Base-by-base conservation (phyloP, 2,888 invertebrate genomes). In the Apodemia mormo region DNA sequence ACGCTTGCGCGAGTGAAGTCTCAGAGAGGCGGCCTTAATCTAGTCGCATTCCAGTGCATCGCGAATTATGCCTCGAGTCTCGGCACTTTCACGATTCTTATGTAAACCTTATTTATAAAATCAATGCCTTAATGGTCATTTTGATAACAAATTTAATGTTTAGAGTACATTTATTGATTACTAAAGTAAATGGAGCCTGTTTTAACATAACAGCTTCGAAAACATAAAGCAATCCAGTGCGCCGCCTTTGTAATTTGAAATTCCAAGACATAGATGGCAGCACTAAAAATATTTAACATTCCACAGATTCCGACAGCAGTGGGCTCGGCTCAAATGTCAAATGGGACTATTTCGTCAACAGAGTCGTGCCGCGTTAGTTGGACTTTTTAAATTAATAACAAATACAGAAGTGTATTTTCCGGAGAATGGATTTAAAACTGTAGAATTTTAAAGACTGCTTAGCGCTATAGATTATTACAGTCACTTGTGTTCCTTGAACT, bases 301-400 rank as follows among this genome's bases (percentile, higher is more conserved):
- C 95, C 94, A 81, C 81, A 87, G 93, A 95, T 95, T 94, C 95
- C 95, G 83, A 89, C 87, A 90, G 94, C 93, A 91, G 94, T 94
- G 94, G 95, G 95, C 95, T 94, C 94, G 95, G 95, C 95, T 94
- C 94, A 95, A 95, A 95, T 95, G 95, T 95, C 95, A 95, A 95
- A 95, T 94, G 94, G 89, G 87, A 92, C 91, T 93, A 94, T 93
- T 93, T 93, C 93, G 91, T 94, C 93, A 93, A 93, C 92, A 93
- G 92, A 90, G 86, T 85, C 89, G 90, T 89, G 89, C 90, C 90
- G 92, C 89, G 92, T 85, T 89, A 92, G 92, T 90, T 92, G 93
- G 87, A 86, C 90, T 91, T 91, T 88, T 88, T 88, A 82, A 90
- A 92, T 88, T 90, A 91, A 89, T 83, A 92, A 92, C 88, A 90